Conservation (phyloP, 2,113 vertebrate species). For the Aphelocoma coerulescens region DNA sequence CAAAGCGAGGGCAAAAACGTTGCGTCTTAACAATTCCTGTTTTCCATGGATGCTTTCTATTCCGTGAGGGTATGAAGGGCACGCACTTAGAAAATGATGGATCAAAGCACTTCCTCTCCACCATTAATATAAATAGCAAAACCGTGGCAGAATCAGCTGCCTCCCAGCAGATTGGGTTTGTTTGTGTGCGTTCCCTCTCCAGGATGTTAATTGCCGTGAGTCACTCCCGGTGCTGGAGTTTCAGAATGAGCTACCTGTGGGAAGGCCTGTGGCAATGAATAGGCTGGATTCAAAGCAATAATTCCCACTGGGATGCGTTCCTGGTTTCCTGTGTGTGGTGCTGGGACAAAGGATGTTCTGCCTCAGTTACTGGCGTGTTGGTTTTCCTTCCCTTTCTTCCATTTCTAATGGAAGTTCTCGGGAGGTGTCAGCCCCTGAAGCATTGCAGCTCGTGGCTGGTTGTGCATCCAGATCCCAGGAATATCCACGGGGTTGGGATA, state of each 20-base stretch:
- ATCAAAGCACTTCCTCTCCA: background rate
- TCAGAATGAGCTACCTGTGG: conserved; percentile 26
- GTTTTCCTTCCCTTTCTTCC: background rate
- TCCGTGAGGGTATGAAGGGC: background rate
- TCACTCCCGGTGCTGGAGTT: conserved; percentile 13
- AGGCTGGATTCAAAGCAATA: background rate
- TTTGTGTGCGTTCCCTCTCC: background rate
- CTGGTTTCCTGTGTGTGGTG: background rate
- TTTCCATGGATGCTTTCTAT: background rate
- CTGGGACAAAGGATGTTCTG: background rate
- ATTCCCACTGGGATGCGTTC: background rate
- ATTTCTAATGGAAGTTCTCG: background rate
- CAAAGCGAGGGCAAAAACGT: background rate
- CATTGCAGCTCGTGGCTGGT: background rate
- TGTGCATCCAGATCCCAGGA: background rate
- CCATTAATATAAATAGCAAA: background rate
- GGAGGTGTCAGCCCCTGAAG: background rate
- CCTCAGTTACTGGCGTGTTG: rapidly evolving
- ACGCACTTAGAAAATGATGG: background rate
- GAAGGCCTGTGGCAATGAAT: background rate
- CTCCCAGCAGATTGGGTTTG: conserved; percentile 15
- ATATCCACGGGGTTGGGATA: background rate
- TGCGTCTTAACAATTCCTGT: background rate
- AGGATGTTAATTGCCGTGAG: conserved; percentile 20
- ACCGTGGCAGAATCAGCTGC: background rate